Base-by-base conservation (phyloP, 2,797 vertebrate species). In the Odontamblyopus lacepedii region DNA sequence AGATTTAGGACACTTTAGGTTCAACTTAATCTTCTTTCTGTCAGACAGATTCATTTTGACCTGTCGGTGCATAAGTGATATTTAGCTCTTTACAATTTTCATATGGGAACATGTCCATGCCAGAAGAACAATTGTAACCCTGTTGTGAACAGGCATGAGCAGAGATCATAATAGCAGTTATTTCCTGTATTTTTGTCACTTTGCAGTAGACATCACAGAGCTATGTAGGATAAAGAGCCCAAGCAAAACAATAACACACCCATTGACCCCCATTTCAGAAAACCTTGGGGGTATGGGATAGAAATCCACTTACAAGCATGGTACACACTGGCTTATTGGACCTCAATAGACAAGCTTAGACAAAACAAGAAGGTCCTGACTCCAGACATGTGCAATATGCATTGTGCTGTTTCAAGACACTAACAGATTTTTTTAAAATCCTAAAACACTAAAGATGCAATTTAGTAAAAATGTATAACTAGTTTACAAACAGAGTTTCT, bases 231-330 rank as follows among this genome's bases (percentile, higher is more conserved):
- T 92, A 92, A 90, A 92, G 86, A 91, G 85, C 81, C 81, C 82
- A 75, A 76, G 83, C 84, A 89, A 92, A 92, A 91, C 90, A 91
- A 89, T 89, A 93, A 88, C 85, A 91, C 89, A 89, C 87, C 89
- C 88, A 85, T 86, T 91, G 90, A 92, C 89, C 90, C 87, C 85
- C 80, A 91, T 93, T 91, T 91, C 86, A 86, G 78, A 91, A 41
- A 90, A 88, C 85, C 87, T 85, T 82, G 72, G 78, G 88, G 87
- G 75, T 87, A 86, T 80, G 71, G 79, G 84, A 85, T 60, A 6
- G 82, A 88, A 89, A 87, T 88, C 83, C 82, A 90, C 89, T 89
- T 90, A 85, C 81, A 85, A 79, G 79, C 67, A 73, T 71, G 78
- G 75, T 84, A 77, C 81, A 85, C 79, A 85, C 73, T 78, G 76